Percentiles rank a stretch among this genome's conserved stretches.
phyloP scores from a whole-genome alignment of 2,797 vertebrate species.

The Petrocephalus sullivani region DNA sequence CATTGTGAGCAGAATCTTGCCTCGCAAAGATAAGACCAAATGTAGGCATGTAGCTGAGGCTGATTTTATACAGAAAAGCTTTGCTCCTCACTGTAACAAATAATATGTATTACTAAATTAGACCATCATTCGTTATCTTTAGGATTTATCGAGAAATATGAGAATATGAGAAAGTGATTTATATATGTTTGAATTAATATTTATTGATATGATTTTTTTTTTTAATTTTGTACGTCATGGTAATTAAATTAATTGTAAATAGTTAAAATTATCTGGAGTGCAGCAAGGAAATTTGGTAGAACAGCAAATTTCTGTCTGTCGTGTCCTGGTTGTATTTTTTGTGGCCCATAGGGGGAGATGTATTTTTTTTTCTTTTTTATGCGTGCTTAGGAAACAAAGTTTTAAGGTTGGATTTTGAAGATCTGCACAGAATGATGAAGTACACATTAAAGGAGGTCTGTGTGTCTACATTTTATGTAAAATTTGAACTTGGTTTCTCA shows the following conservation, averaged over 20 bases:
- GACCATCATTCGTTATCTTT: not conserved
- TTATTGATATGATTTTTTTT: too few species aligned
- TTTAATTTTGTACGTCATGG: not conserved
- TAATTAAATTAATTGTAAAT: not conserved
- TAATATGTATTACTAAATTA: not conserved
- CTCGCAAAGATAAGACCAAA: slow-evolving; percentile 29
- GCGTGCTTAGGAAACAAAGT: not conserved
- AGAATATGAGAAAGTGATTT: not conserved
- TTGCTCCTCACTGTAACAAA: not conserved
- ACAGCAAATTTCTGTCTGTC: not conserved
- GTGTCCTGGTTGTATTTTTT: not conserved
- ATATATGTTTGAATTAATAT: too few species aligned
- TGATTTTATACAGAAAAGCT: slow-evolving; percentile 20
- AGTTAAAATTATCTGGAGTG: not conserved
- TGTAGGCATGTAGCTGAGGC: slow-evolving; percentile 27
- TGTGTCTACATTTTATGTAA: not conserved
- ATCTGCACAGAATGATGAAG: not conserved
- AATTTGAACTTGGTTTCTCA: not conserved
- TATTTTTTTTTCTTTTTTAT: not conserved
- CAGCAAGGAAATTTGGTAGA: not conserved
- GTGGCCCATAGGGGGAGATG: not conserved
- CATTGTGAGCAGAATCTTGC: slow-evolving; percentile 38
- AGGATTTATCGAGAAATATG: not conserved
- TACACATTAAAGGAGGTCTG: not conserved
- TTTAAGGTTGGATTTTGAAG: slow-evolving; percentile 1